These are phyloP conservation scores for Lasioglossum oenotherae DNA, from an alignment of 2,888 invertebrate species.

Conservation along the genomic window DNA sequence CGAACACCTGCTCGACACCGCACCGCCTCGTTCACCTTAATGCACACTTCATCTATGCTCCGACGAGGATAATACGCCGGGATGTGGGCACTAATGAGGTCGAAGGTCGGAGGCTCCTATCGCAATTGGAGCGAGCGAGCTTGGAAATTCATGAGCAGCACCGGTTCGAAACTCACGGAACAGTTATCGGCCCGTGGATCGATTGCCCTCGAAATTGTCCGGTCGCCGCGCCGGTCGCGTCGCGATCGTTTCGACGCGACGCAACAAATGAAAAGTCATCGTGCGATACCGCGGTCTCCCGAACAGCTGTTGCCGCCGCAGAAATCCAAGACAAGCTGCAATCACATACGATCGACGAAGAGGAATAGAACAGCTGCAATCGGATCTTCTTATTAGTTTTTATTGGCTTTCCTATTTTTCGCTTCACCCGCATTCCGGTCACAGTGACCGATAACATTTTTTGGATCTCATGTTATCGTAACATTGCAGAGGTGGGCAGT, in stretches of 20 bases:
- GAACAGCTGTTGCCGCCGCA: constrained; percentile 13
- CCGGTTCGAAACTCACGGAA: constrained; percentile 27
- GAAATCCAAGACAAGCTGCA: neutral
- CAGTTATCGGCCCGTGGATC: constrained; percentile 35
- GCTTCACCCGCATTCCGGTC: neutral
- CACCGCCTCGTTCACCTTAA: constrained; percentile 45
- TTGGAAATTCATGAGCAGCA: constrained; percentile 37
- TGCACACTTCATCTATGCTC: constrained; percentile 51
- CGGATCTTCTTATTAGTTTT: neutral
- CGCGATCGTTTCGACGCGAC: neutral
- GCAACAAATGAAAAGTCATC: constrained; percentile 5
- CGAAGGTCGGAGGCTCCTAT: constrained; percentile 34
- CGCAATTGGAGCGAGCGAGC: neutral
- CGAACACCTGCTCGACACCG: constrained; percentile 40
- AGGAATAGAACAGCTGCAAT: neutral
- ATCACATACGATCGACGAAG: neutral
- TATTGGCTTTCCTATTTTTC: neutral
- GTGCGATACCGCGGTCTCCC: neutral
- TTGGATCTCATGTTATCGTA: neutral
- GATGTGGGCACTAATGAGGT: constrained; percentile 62
- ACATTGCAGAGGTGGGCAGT: no score
- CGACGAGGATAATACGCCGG: constrained; percentile 49
- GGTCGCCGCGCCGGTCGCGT: neutral
- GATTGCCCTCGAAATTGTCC: constrained; percentile 15
- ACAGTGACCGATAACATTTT: neutral